Evolutionary conservation across 2,797 vertebrate species (phyloP), one percentile per base, ranked within the genome.

Genomic region (Alauda arvensis): DNA sequence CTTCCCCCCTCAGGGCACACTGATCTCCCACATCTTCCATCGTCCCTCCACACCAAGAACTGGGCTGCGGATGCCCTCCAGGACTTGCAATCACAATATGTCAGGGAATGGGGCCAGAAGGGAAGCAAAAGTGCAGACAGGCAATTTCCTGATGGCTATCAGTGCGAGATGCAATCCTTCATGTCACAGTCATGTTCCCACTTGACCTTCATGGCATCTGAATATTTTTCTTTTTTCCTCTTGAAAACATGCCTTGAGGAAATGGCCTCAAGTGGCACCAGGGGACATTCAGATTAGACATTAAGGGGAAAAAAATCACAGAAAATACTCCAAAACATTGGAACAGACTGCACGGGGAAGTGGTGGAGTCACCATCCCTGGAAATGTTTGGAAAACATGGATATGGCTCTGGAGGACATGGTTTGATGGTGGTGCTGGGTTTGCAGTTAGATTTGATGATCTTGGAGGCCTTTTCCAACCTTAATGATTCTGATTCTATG

Each of bases 1-100:
- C 55, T 51, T n/a, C 24, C 37, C 23, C 8, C 6, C 8, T 0
- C 3, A 23, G 15, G 23, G 19, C 14, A 57, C 19, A 19, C 2
- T 2, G 2, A 4, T 49, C 15, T 62, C 29, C n/a, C 8, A 0
- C 6, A 0, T 2, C 29, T 28, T n/a, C 26, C 40, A 1, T 9
- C 46, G 34, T 21, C n/a, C 17, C 4, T 10, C 28, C 12, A 23
- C 0, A 0, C 39, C 2, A 0, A 33, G 26, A 18, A 5, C 43
- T 6, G 4, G 20, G 39, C 46, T 14, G 39, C 3, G 0, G 31
- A 1, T 28, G 49, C 23, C 56, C 25, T 48, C 16, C 52, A 7
- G 52, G 39, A 34, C 33, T 13, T 15, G 15, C 2, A 3, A 1
- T n/a, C 45, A 0, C 6, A 43, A 2, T 9, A 17, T 9, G 1